A percentile compares a stretch with the other conserved stretches of the same genome.
Conservation (phyloP, 1,140 invertebrate genomes). For the Heliconius hermathena region DNA sequence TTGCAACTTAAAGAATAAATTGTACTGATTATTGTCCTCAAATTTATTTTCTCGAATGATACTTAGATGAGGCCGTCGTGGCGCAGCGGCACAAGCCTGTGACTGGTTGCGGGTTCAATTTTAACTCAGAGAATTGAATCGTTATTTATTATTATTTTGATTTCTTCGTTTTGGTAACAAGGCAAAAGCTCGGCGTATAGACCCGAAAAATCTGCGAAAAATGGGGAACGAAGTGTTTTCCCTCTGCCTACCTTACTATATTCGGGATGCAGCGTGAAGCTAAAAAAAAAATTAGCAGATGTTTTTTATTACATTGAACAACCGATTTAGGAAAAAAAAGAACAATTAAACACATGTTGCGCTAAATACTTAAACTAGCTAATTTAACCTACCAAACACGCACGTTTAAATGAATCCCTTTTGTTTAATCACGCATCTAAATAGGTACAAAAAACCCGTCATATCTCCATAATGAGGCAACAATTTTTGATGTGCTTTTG, state of each 20-base stretch:
- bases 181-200: no score
- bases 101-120: no score
- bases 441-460: conserved; percentile 10
- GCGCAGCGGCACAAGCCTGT: no score
- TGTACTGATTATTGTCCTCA: neutral
- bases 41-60: neutral
- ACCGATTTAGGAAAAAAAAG: neutral
- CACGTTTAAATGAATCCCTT: conserved; percentile 19
- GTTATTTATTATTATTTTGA: no score
- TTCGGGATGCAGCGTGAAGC: no score
- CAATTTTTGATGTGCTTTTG: conserved; percentile 26
- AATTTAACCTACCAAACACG: neutral
- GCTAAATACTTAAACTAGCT: conserved; percentile 9
- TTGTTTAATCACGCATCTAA: conserved; percentile 20
- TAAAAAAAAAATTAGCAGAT: neutral
- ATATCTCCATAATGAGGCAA: conserved; percentile 28
- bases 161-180: no score
- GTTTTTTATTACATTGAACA: neutral
- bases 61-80: neutral
- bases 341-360: conserved; percentile 9
- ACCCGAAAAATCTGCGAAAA: no score
- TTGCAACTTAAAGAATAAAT: neutral
- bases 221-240: no score
- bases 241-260: no score
- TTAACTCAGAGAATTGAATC: no score